Base-by-base conservation (phyloP, 2,113 vertebrate species). In the Anas platyrhynchos region DNA sequence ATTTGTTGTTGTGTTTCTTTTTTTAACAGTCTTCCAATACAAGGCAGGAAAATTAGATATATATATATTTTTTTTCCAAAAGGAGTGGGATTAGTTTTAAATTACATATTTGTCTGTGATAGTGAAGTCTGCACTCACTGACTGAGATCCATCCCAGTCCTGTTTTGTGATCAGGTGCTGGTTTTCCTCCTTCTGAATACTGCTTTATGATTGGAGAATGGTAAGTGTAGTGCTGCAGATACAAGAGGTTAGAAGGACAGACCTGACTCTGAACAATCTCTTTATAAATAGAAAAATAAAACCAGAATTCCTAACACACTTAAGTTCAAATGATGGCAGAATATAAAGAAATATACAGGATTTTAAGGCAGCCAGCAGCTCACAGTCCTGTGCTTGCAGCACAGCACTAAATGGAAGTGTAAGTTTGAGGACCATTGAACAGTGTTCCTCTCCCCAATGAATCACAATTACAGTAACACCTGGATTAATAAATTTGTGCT, bases 391-490 rank as follows among this genome's bases (percentile, higher is more conserved):
- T 5, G 6, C 93, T 96, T 86, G 50, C 63, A 77, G 83, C 82
- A 55, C 59, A 82, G 77, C 25, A 8, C 55, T 87, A 85, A 95
- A 86, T 87, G 83, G 46, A 92, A 95, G 83, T 62, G 43, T 68
- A 86, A 95, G 86, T 96, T 94, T 96, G 96, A 95, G 96, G 94
- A 91, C 93, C 92, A 94, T 94, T 97, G 91, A 96, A 92, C 93
- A 94, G 90, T 89, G 88, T 95, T 91, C 76, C 43, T 68, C 68
- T 93, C 94, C 91, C 93, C 81, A 94, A 96, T 97, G 96, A 96
- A 97, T 97, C 94, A 96, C 88, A 97, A 96, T 97, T 96, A 97
- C 69, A 94, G 94, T 62, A 96, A 95, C 96, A 96, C 94, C 96
- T 97, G 96, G 96, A 96, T 97, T 96, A 96, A 97, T 96, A 96